Percentiles rank a stretch among this genome's conserved stretches.
These are phyloP conservation scores for Zoanthus sansibaricus DNA, from an alignment of 92 coral and sea anemone genomes.

Conservation along the genomic window DNA sequence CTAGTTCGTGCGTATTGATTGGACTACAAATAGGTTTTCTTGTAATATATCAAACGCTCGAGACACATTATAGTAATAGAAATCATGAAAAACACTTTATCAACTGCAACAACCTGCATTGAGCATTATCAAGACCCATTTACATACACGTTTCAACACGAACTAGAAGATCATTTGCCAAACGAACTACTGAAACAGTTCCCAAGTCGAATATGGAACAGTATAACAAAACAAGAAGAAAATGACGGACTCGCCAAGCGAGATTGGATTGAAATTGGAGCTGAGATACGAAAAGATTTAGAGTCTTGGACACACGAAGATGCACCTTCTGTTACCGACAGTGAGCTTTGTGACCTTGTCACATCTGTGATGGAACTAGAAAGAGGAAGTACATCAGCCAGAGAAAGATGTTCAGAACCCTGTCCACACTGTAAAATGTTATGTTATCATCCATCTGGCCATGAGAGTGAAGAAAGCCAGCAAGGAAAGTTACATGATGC, in stretches of 20 bases:
- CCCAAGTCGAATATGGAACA: constrained; percentile 14
- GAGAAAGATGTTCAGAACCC: constrained; percentile 16
- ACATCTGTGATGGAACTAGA: not conserved
- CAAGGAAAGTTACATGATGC: not conserved
- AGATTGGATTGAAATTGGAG: constrained; percentile 5
- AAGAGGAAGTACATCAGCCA: not conserved
- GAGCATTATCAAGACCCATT: not conserved
- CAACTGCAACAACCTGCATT: not conserved
- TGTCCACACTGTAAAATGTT: constrained; percentile 28
- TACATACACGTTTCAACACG: not conserved
- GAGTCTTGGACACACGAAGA: not conserved
- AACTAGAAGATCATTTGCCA: not conserved
- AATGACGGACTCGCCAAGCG: not conserved
- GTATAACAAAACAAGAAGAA: not conserved
- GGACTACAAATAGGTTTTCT: too few relatives aligned
- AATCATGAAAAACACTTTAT: not conserved
- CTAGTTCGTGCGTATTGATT: too few relatives aligned
- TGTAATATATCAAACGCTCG: too few relatives aligned
- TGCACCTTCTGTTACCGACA: not conserved
- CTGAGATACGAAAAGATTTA: not conserved
- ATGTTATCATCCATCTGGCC: not conserved
- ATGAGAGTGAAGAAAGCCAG: not conserved
- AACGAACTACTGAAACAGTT: not conserved
- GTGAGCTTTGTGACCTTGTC: constrained; percentile 18
- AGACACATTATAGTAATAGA: not conserved